phyloP scores from a whole-genome alignment of 2,888 invertebrate species.

The Phyllotreta striolata region DNA sequence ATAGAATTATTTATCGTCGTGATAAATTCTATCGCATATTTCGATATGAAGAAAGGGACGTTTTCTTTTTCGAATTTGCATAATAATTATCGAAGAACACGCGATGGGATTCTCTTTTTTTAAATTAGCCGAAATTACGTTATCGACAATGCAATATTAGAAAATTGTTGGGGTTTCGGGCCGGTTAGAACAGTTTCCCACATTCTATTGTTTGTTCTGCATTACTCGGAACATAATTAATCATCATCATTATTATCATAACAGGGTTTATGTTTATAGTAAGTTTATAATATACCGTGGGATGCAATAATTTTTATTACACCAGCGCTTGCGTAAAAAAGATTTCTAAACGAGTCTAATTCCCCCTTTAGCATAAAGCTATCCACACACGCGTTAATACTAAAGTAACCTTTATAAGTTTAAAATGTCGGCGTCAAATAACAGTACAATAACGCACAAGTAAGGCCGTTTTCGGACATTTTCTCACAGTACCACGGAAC shows the following conservation, averaged over 20 bases:
- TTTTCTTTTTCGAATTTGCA: no score
- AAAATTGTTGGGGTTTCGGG: conserved; percentile 8
- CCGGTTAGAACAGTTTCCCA: conserved; percentile 21
- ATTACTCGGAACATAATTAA: conserved; percentile 24
- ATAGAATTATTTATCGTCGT: no score
- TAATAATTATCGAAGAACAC: no score
- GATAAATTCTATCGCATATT: no score
- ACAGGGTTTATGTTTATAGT: conserved; percentile 18
- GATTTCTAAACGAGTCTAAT: conserved; percentile 10
- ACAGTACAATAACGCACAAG: conserved; percentile 16
- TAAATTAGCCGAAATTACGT: conserved; percentile 2
- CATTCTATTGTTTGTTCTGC: conserved; percentile 29
- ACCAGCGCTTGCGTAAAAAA: conserved; percentile 17
- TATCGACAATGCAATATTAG: conserved; percentile 20
- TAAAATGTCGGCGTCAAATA: background rate
- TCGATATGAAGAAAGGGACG: no score
- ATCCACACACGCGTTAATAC: no score
- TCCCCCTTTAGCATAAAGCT: no score
- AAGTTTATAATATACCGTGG: conserved; percentile 32
- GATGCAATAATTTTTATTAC: conserved; percentile 22
- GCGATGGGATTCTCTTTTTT: no score
- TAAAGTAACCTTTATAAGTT: no score
- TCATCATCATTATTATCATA: conserved; percentile 38
- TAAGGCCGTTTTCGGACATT: conserved; percentile 32
- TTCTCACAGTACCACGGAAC: conserved; percentile 37